Percentiles rank a stretch among this genome's conserved stretches.
Conservation (phyloP, 2,113 vertebrate species). For the Crotalus helleri region DNA sequence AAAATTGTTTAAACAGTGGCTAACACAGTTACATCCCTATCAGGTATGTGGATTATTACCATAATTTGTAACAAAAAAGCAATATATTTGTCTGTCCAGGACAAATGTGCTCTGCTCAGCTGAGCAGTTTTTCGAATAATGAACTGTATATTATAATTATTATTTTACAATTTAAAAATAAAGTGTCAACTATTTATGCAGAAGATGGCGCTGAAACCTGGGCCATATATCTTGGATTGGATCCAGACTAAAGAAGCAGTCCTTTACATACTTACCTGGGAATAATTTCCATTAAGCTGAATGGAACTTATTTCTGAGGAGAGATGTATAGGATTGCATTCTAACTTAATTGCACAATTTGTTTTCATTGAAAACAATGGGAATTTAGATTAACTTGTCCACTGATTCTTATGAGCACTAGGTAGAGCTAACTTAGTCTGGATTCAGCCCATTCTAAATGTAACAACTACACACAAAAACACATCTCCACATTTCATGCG, state of each 20-base stretch:
- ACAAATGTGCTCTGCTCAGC: conserved; percentile 59
- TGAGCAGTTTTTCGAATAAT: conserved; percentile 61
- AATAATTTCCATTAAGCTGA: not conserved
- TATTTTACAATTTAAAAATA: conserved; percentile 68
- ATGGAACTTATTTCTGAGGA: not conserved
- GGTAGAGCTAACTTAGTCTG: not conserved
- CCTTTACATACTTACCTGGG: not conserved
- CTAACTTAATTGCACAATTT: not conserved
- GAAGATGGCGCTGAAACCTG: conserved; percentile 68
- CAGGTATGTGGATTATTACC: conserved; percentile 61
- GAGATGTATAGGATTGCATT: not conserved
- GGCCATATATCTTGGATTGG: conserved; percentile 58
- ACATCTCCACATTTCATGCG: conserved; percentile 89
- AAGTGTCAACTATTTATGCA: conserved; percentile 65
- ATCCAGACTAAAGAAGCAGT: not conserved
- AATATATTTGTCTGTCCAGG: conserved; percentile 64
- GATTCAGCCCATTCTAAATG: conserved; percentile 75
- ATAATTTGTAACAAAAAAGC: conserved; percentile 54
- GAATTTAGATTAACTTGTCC: not conserved
- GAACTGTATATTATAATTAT: conserved; percentile 53
- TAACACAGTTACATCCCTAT: conserved; percentile 71
- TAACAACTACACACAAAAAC: conserved; percentile 87
- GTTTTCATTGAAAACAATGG: not conserved
- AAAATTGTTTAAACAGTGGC: conserved; percentile 71
- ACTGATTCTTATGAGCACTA: not conserved